Evolutionary conservation across 2,797 vertebrate species (phyloP), one percentile per base, ranked within the genome.

Genomic region (Antrozous pallidus): DNA sequence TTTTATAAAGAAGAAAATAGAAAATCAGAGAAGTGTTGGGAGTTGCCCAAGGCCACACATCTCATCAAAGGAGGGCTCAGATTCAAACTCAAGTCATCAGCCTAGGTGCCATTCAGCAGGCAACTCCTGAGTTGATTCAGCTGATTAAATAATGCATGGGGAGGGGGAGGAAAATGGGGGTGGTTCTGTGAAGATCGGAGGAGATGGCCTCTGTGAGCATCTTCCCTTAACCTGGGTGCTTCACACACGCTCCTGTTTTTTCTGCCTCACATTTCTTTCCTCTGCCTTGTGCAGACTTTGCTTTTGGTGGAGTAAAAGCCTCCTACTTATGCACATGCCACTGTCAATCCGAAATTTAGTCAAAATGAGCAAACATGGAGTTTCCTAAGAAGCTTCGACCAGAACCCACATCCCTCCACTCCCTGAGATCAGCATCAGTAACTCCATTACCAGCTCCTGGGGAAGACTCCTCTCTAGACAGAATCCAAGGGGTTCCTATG

Each of bases 71-170:
- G 63, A 85, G 22, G 28, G n/a, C 22, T 8, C 12, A 56, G 38
- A 28, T 45, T 45, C 24, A 24, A 74, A 79, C 17, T 16, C 22
- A 86, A 63, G 82, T 45, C 54, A 13, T 28, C 0, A 0, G 11
- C 20, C 36, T 47, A 3, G 31, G 74, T 0, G 1, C 13, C 24
- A 51, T 45, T 49, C 11, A 42, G 28, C 26, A 8, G 22, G 51
- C 14, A 18, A 61, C 26, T 16, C 38, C 26, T 10, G 24, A 40
- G 28, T 28, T 28, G 16, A 11, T 42, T 75, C 40, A 20, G 40
- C 3, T 16, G 0, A 61, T 16, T 2, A 0, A 36, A 20, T 40
- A 42, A 49, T 49, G n/a, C 1, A 38, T 1, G 1, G 7, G 45
- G 7, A 20, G 17, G 28, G 58, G 2, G 58, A 24, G 58, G 58